Conservation (phyloP, 2,797 vertebrate genomes). For the Acridotheres tristis region DNA sequence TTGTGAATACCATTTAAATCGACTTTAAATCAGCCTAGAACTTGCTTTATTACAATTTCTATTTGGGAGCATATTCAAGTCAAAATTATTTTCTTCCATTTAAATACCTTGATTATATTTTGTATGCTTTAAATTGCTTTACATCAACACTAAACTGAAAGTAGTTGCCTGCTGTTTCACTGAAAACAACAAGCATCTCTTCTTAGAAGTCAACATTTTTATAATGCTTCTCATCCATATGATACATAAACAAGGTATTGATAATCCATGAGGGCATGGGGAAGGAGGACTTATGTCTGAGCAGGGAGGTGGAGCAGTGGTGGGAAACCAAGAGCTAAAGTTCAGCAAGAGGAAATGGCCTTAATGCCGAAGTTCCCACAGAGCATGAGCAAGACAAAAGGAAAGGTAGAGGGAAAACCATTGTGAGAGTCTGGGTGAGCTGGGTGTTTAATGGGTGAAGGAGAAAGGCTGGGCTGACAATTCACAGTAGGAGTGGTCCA, state of each 20-base stretch:
- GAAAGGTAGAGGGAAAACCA: not conserved
- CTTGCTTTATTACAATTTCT: not conserved
- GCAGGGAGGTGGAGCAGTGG: not conserved
- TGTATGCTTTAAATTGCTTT: not conserved
- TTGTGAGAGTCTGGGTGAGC: not conserved
- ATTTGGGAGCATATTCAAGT: not conserved
- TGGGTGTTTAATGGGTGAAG: not conserved
- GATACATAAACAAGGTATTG: not conserved
- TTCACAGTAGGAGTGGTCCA: rapidly evolving
- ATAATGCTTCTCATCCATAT: not conserved
- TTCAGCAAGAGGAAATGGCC: not conserved
- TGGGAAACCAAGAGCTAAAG: not conserved
- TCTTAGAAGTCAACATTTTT: not conserved
- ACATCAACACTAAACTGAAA: not conserved
- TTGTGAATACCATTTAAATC: not conserved
- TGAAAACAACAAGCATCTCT: not conserved
- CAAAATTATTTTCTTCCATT: not conserved
- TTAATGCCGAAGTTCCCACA: not conserved
- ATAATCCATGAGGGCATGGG: not conserved
- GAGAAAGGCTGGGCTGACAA: not conserved
- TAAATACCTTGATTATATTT: not conserved
- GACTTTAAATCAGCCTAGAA: not conserved
- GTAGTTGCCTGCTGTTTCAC: not conserved
- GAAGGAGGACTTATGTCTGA: not conserved
- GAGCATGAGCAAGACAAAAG: not conserved